Evolutionary conservation across 2,797 vertebrate species (phyloP).

Genomic region (Poeciliopsis turneri): DNA sequence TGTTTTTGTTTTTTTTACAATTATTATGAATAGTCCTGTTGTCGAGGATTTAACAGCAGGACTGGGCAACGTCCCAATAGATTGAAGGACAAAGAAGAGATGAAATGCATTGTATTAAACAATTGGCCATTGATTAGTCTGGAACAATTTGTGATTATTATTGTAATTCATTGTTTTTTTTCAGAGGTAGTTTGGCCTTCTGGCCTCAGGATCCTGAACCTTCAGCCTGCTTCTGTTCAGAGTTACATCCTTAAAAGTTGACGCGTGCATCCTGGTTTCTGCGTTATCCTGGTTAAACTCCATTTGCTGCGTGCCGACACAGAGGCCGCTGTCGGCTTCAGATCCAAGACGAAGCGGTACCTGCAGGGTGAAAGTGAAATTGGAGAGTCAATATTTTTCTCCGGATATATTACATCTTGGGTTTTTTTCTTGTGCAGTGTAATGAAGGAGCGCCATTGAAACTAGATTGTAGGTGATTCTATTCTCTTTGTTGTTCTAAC

Average conservation of each 20-base stretch:
- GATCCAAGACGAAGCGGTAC: constrained; percentile 50
- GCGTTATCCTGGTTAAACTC: constrained; percentile 53
- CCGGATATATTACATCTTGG: neutral
- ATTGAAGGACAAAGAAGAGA: neutral
- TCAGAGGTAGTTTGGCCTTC: constrained; percentile 34
- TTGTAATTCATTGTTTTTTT: constrained; percentile 10
- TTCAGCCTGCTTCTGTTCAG: constrained; percentile 50
- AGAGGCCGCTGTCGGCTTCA: constrained; percentile 29
- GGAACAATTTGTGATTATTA: constrained; percentile 25
- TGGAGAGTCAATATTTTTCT: constrained; percentile 25
- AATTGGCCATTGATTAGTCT: constrained; percentile 39
- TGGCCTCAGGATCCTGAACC: constrained; percentile 41
- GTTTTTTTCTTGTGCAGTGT: neutral
- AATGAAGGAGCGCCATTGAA: constrained; percentile 1
- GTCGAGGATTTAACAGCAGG: neutral
- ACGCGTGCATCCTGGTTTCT: constrained; percentile 39
- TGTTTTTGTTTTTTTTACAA: too few species aligned
- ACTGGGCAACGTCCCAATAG: constrained; percentile 6
- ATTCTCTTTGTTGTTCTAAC: constrained; percentile 7
- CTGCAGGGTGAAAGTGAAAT: constrained; percentile 52
- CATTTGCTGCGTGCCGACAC: constrained; percentile 33
- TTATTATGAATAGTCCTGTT: constrained; percentile 30
- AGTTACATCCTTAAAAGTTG: constrained; percentile 48
- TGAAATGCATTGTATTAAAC: constrained; percentile 5
- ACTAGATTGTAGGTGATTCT: constrained; percentile 15